Evolutionary conservation across 92 coral and sea anemone genomes (phyloP), one percentile per base, ranked within the genome.

Genomic region (Phymanthus crucifer): DNA sequence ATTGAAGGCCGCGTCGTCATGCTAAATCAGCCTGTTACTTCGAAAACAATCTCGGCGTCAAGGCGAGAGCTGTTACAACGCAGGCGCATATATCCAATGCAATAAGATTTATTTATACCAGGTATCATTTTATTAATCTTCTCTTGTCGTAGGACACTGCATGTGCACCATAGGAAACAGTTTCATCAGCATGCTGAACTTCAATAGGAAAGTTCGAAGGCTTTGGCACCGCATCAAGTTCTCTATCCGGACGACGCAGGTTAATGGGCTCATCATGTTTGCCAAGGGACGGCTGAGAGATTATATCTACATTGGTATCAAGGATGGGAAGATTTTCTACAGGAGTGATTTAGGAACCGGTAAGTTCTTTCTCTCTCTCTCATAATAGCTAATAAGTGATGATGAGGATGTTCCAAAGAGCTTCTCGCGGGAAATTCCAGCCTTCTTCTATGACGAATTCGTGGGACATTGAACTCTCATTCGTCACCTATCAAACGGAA

Each of bases 331-430:
- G 1, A 83, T 95, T 32, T 83, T 87, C 37, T 93, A 86, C 75
- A 90, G 89, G 66, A 86, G 81, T 38, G 89, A 95, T 33, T 87
- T 95, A 11, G 99, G 99, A 37, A 95, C 99, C 80, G 99, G 99
- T 95, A 85, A 26, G 82, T 12, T 35, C 48, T 38, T 43, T 7
- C 0, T 5, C n/a, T n/a, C n/a, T n/a, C n/a, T n/a, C n/a, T n/a
- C n/a, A n/a, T n/a, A n/a, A n/a, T n/a, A n/a, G n/a, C n/a, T n/a
- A n/a, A n/a, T n/a, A n/a, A n/a, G n/a, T n/a, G n/a, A n/a, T n/a
- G n/a, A n/a, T n/a, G n/a, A n/a, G n/a, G n/a, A n/a, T n/a, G n/a
- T n/a, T n/a, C n/a, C n/a, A n/a, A n/a, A n/a, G n/a, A n/a, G n/a
- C n/a, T n/a, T n/a, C n/a, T n/a, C n/a, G n/a, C n/a, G n/a, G n/a